Base-by-base conservation (phyloP, 2,113 vertebrate species). In the Marmota monax region DNA sequence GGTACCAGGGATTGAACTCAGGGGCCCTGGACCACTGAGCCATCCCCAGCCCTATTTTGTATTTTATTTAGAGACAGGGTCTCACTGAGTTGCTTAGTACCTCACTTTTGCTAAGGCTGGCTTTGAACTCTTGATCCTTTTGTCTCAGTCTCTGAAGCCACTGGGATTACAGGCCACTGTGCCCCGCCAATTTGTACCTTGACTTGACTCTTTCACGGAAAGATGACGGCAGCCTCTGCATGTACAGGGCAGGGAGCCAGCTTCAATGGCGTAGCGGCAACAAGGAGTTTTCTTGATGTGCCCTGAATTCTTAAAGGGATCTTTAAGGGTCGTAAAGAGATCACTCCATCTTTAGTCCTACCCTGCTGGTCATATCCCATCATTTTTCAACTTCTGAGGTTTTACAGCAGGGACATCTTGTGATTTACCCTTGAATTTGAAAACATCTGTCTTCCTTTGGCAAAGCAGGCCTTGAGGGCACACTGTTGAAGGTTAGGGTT, bases 341-440 rank as follows among this genome's bases (percentile, higher is more conserved):
- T 73, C 89, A 80, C 83, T 85, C 94, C 96, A 95, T 93, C 96
- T 98, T 98, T 98, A 92, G 83, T 73, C 20, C 97, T 96, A 96
- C 95, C 95, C 48, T 88, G 78, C 96, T 65, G 90, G 12, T 9
- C 93, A 97, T n/a, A 16, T 27, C 32, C 45, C 6, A 9, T 83
- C 76, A 94, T 90, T 69, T 61, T n/a, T 97, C 96, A 96, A 61
- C 84, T 89, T 88, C 89, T 48, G 70, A 94, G 65, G 96, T 94
- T 37, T 93, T 92, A 97, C 27, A 96, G 93, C 27, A 2, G 16
- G 77, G 58, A 45, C 42, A 0, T 95, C 94, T 92, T 91, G 82
- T 53, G 74, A 96, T 97, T 96, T 93, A 88, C 95, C 90, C 18
- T 0, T 61, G 88, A 83, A 51, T 86, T 96, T 93, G 86, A 84